Evolutionary conservation across 2,888 invertebrate species (phyloP), one percentile per base, ranked within the genome.

Genomic region (Lithophane semibrunnea): DNA sequence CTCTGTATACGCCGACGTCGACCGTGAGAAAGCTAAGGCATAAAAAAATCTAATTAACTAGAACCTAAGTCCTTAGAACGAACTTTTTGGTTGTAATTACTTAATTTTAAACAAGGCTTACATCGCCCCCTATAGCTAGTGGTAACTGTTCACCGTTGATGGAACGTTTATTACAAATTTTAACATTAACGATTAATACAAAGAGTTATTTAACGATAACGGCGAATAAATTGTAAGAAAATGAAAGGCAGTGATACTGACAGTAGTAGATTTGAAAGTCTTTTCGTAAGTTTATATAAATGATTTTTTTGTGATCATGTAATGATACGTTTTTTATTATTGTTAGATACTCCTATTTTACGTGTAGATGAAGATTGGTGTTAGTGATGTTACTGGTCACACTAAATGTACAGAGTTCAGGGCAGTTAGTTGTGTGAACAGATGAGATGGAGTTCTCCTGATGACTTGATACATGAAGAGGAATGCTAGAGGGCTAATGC

Each of bases 81-180:
- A 96, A 96, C 96, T 96, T 96, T 96, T 96, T 96, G 96, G 96
- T 96, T 96, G 94, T 94, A 94, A 94, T 95, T 94, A 94, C 96
- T 96, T 96, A 96, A 92, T 92, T 93, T 93, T 92, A 94, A 92
- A 74, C 83, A 87, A 90, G 94, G 94, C 95, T 89, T 91, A 92
- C 88, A 84, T 91, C 90, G 94, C 94, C 94, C 88, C 91, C 92
- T 95, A 95, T 83, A 88, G 77, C 95, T 96, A 96, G 85, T 96
- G 96, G 96, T 96, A 96, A 96, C 96, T 94, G 94, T 95, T 96
- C 96, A 96, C 96, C 96, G 96, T 96, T 96, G 96, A 90, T 95
- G 95, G 94, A 95, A 96, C 96, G 94, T 95, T 94, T 94, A 93
- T 94, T 94, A 95, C 92, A 94, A 90, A 92, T 92, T 92, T 93